Base-by-base conservation (phyloP, 2,797 vertebrate species). In the Varecia variegata region DNA sequence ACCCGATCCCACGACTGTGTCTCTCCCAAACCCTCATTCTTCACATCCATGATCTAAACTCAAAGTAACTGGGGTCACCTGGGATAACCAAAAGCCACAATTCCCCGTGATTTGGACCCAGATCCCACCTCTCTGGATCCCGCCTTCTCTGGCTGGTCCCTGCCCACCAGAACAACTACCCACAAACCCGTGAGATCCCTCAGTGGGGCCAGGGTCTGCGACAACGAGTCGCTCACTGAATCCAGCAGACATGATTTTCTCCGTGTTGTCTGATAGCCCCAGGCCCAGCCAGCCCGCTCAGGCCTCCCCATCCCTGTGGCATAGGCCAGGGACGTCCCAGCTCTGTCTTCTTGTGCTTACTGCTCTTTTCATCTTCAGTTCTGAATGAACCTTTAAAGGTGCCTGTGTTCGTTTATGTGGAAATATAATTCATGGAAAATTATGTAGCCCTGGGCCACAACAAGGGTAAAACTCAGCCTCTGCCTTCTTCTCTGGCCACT, bases 401-500 rank as follows among this genome's bases (percentile, higher is more conserved):
- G 40, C 70, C 20, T 80, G 21, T 23, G 60, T 40, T n/a, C 56
- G 13, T 74, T 93, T 76, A 67, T 65, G 6, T 60, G 58, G 73
- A 93, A 91, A 62, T 88, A 77, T 5, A 52, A 71, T 43, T 67
- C 30, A 20, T 27, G 35, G 32, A 45, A 85, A 88, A 65, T 38
- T 17, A 82, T 43, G 27, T 3, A n/a, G 27, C 27, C 27, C 27
- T 82, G 8, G 45, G 32, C 67, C 90, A 82, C 68, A 80, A 52
- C 45, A 68, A 91, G 92, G 76, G 17, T 54, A 84, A 77, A 52
- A 85, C 9, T 50, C 58, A 81, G 30, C n/a, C 45, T 89, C 11
- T 86, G 50, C 45, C 50, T 93, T 65, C n/a, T 73, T 80, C 27
- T 92, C 50, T 90, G 43, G 54, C 18, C 56, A 60, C 38, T 45